A percentile compares a stretch with the other conserved stretches of the same genome.
phyloP scores from a whole-genome alignment of 2,888 invertebrate species.

The Byasa hedistus region DNA sequence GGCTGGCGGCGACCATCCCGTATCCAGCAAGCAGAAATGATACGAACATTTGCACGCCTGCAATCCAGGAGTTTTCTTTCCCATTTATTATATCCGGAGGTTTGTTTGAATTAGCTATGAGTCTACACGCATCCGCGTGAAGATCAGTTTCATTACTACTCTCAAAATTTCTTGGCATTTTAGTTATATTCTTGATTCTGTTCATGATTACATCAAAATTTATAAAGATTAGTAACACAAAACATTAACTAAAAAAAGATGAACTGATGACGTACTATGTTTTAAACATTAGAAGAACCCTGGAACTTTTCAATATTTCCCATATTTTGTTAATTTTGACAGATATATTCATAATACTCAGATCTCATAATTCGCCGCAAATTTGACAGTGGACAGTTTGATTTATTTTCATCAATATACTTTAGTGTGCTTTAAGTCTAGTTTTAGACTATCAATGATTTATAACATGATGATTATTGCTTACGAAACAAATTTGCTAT shows the following conservation, averaged over 20 bases:
- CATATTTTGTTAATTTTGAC: neutral
- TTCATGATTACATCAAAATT: constrained; percentile 56
- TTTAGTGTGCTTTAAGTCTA: neutral
- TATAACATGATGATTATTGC: neutral
- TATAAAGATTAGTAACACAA: constrained; percentile 19
- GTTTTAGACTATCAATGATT: neutral
- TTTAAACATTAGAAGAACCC: constrained; percentile 7
- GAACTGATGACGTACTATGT: constrained; percentile 27
- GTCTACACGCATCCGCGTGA: constrained; percentile 51
- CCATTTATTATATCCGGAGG: constrained; percentile 65
- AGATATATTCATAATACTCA: neutral
- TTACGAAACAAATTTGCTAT: neutral
- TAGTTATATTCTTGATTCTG: constrained; percentile 69
- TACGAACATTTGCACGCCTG: constrained; percentile 88
- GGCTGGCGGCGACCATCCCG: constrained; percentile 94
- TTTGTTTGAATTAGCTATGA: constrained; percentile 60
- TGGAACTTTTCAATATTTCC: neutral
- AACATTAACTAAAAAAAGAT: constrained; percentile 9
- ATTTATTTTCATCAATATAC: neutral
- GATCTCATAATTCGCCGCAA: neutral
- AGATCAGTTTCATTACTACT: constrained; percentile 47
- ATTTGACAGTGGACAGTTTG: neutral
- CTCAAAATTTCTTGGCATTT: constrained; percentile 55
- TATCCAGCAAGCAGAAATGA: constrained; percentile 93
- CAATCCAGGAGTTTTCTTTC: constrained; percentile 80